Base-by-base conservation (phyloP, 2,797 vertebrate species). In the Enoplosus armatus region DNA sequence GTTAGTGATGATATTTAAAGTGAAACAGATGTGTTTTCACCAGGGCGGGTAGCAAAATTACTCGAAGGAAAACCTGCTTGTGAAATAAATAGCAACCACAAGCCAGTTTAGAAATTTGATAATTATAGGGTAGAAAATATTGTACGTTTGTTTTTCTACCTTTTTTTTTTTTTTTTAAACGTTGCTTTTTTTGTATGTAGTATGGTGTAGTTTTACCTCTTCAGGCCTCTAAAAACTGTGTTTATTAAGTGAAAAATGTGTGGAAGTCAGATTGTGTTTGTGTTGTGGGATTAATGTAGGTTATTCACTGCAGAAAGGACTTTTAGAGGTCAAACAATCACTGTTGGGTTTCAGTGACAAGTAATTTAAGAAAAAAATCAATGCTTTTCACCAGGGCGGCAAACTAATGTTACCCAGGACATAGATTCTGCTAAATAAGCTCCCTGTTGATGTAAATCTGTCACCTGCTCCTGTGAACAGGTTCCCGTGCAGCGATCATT, bases 341-440 rank as follows among this genome's bases (percentile, higher is more conserved):
- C 48, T 22, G 10, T 14, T 80, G 22, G 76, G 61, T 84, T 85
- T 87, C 80, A 75, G 3, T 47, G 59, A 58, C 27, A 43, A 67
- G 81, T 80, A 77, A 87, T 61, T 10, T 12, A 39, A 77, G 80
- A 63, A 65, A 37, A 63, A 61, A 88, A 92, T 91, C 81, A 70
- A 88, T 91, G n/a, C 54, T 72, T 80, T 80, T 68, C 48, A 33
- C 9, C 29, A 12, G 35, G 20, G 18, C 2, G 5, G n/a, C 54
- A 77, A 70, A 72, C 22, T 15, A 41, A 29, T 20, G 60, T 58
- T 18, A 33, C 5, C 14, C 60, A 27, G 48, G 71, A 60, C 45
- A 54, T 37, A 26, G 35, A 59, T 50, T 41, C 18, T 3, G n/a
- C 61, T 55, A 7, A 62, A 69, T 45, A 8, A 11, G 35, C 9